Evolutionary conservation across 2,888 invertebrate species (phyloP).

Genomic region (Polyommatus iphigenia): DNA sequence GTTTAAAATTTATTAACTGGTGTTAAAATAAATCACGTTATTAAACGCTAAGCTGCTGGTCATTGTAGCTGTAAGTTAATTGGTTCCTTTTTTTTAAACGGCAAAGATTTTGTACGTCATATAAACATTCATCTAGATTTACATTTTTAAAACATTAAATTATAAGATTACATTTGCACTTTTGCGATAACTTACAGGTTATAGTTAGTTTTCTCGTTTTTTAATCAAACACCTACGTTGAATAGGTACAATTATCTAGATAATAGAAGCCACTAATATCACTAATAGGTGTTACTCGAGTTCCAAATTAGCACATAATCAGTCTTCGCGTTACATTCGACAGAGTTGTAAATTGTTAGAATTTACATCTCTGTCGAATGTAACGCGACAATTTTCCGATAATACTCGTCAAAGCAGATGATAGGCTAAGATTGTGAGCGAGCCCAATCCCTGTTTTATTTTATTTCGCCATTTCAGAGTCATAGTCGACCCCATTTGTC

Average conservation of each 20-base stretch:
- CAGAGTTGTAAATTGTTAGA: too few relatives aligned
- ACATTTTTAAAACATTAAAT: too few relatives aligned
- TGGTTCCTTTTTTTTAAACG: background rate
- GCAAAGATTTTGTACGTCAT: too few relatives aligned
- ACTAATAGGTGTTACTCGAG: background rate
- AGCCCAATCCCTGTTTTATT: conserved; percentile 71
- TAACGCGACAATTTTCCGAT: conserved; percentile 22
- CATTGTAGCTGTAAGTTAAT: background rate
- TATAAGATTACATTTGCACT: too few relatives aligned
- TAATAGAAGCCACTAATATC: background rate
- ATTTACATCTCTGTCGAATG: background rate
- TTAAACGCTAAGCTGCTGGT: background rate
- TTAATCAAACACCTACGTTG: too few relatives aligned
- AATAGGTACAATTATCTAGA: background rate
- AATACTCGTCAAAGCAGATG: conserved; percentile 28
- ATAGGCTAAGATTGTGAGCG: conserved; percentile 48
- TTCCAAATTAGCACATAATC: background rate
- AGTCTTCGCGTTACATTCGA: background rate
- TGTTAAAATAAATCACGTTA: conserved; percentile 1
- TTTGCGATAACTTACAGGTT: background rate
- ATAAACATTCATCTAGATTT: too few relatives aligned
- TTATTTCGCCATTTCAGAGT: conserved; percentile 73
- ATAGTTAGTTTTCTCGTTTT: too few relatives aligned
- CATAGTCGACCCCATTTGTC: conserved; percentile 77
- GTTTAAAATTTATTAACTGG: conserved; percentile 18